phyloP scores from a whole-genome alignment of 92 coral and sea anemone species.

The Actinernus sp. region DNA sequence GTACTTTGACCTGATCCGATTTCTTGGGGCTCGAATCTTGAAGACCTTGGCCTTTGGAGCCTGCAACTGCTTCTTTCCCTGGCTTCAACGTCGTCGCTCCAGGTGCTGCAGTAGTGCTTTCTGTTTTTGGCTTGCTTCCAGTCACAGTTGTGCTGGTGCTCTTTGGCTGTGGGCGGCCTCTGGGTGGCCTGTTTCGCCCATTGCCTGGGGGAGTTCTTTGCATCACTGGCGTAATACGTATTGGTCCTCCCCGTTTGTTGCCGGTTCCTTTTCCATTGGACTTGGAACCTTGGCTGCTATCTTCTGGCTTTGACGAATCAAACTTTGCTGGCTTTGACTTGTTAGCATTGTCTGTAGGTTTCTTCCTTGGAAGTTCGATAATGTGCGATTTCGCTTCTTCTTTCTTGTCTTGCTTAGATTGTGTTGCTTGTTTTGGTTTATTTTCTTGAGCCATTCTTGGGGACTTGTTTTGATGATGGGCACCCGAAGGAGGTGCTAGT shows the following conservation, averaged over 20 bases:
- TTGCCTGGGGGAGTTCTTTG: slow-evolving; percentile 36
- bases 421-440: slow-evolving; percentile 67
- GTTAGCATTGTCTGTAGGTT: slow-evolving; percentile 63
- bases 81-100: slow-evolving; percentile 26
- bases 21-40: slow-evolving; percentile 69
- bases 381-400: slow-evolving; percentile 69
- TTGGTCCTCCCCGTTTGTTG: slow-evolving; percentile 43
- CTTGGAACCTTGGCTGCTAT: slow-evolving; percentile 32
- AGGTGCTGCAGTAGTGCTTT: slow-evolving; percentile 21
- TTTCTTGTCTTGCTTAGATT: slow-evolving; percentile 71
- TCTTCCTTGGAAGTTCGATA: slow-evolving; percentile 63
- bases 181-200: slow-evolving; percentile 33
- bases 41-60: slow-evolving; percentile 33
- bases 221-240: slow-evolving; percentile 62
- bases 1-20: slow-evolving; percentile 61
- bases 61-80: slow-evolving; percentile 18
- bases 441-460: slow-evolving; percentile 53
- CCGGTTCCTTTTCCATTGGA: slow-evolving; percentile 68
- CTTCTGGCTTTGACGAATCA: slow-evolving; percentile 60
- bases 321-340: slow-evolving; percentile 76
- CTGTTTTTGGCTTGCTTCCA: slow-evolving; percentile 7
- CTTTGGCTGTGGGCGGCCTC: slow-evolving; percentile 55
- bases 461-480: slow-evolving; percentile 48
- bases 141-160: slow-evolving; percentile 54
- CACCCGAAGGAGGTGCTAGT: slow-evolving; percentile 34